phyloP scores from a whole-genome alignment of 2,113 vertebrate genomes.

The Macroglossus sobrinus region DNA sequence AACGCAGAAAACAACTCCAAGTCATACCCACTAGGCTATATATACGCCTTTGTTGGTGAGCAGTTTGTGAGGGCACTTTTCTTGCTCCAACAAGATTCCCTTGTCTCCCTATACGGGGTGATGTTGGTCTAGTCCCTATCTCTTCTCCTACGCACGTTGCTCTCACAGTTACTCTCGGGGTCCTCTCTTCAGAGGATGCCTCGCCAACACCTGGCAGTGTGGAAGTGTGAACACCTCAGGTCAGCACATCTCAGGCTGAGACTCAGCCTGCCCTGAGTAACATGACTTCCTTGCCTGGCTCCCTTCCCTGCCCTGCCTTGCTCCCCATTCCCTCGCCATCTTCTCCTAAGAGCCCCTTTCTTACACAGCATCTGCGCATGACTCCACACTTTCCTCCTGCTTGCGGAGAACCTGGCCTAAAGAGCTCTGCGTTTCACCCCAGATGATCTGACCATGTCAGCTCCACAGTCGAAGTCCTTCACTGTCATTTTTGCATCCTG shows the following conservation, averaged over 20 bases:
- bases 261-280: background rate
- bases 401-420: background rate
- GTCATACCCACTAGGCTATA: background rate
- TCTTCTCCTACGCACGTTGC: too few species aligned
- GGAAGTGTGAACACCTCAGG: background rate
- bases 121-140: fast-evolving
- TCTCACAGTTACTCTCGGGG: too few species aligned
- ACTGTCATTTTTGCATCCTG: background rate
- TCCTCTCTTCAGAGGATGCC: background rate
- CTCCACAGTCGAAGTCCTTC: too few species aligned
- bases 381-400: background rate
- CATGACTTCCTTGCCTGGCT: background rate
- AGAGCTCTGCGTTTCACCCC: too few species aligned
- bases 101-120: fast-evolving
- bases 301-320: background rate
- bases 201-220: background rate
- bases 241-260: background rate
- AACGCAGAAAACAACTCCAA: too few species aligned
- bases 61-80: background rate
- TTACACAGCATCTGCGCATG: fast-evolving
- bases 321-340: too few species aligned
- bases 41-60: background rate
- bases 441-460: too few species aligned
- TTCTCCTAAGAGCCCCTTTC: background rate
- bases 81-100: background rate